phyloP scores from a whole-genome alignment of 2,888 invertebrate genomes.

The Allolobophora icterica region DNA sequence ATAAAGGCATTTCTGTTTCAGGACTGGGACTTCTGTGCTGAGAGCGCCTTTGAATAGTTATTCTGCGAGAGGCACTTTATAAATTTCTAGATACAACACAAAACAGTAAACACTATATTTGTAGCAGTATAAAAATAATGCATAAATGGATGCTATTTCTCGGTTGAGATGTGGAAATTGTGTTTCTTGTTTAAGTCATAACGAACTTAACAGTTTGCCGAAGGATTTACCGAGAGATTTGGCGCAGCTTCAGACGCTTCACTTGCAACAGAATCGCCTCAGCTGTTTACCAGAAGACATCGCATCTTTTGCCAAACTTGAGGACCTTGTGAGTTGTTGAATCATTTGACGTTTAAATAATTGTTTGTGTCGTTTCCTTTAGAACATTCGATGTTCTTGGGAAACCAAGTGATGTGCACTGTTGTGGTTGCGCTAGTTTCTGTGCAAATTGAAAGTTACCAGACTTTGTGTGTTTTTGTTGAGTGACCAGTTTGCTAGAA shows the following conservation, averaged over 20 bases:
- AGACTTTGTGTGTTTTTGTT: background rate
- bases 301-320: constrained; percentile 81
- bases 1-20: too few relatives aligned
- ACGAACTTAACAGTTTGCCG: constrained; percentile 75
- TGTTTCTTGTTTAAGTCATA: constrained; percentile 55
- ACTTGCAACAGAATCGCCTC: constrained; percentile 78
- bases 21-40: too few relatives aligned
- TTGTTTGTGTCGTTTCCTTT: background rate
- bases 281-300: constrained; percentile 75
- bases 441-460: background rate
- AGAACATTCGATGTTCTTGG: background rate
- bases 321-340: constrained; percentile 72
- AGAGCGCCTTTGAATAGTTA: too few relatives aligned
- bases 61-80: too few relatives aligned
- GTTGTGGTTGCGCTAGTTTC: background rate
- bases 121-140: background rate
- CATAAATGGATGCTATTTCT: background rate
- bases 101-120: too few relatives aligned
- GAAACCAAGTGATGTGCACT: background rate
- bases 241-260: constrained; percentile 75
- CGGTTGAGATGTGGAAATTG: background rate
- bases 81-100: too few relatives aligned
- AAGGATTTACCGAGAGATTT: constrained; percentile 73
- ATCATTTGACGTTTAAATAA: background rate
- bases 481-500: background rate